phyloP scores from a whole-genome alignment of 2,797 vertebrate genomes.

The Rhincodon typus region DNA sequence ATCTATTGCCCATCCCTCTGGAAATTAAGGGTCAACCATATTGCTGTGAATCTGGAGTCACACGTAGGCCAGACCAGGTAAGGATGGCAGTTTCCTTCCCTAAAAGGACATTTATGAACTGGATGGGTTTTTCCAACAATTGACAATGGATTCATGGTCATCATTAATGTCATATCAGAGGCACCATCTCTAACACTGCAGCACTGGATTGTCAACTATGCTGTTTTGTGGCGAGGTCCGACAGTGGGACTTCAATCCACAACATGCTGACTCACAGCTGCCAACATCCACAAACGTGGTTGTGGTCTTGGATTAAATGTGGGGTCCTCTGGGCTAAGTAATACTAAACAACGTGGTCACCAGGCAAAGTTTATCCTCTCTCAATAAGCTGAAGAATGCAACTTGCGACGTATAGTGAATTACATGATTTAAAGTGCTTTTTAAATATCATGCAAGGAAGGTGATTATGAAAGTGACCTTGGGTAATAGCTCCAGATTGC shows the following conservation, averaged over 20 bases:
- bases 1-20: no score
- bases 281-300: no score
- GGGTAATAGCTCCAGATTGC: neutral
- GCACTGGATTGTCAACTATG: neutral
- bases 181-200: neutral
- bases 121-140: no score
- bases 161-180: neutral
- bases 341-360: neutral
- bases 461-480: neutral
- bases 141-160: no score
- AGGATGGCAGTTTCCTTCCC: no score
- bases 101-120: no score
- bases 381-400: neutral
- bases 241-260: neutral
- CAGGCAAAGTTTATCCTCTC: neutral
- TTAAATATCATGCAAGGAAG: neutral
- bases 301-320: neutral
- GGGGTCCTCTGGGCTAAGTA: neutral
- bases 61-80: no score
- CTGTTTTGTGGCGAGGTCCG: neutral
- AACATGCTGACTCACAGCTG: neutral
- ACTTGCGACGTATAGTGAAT: neutral
- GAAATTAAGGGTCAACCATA: no score
- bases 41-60: no score
- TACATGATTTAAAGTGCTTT: neutral